Evolutionary conservation across 1,140 invertebrate genomes (phyloP).

Genomic region (Drosophila mayri): DNA sequence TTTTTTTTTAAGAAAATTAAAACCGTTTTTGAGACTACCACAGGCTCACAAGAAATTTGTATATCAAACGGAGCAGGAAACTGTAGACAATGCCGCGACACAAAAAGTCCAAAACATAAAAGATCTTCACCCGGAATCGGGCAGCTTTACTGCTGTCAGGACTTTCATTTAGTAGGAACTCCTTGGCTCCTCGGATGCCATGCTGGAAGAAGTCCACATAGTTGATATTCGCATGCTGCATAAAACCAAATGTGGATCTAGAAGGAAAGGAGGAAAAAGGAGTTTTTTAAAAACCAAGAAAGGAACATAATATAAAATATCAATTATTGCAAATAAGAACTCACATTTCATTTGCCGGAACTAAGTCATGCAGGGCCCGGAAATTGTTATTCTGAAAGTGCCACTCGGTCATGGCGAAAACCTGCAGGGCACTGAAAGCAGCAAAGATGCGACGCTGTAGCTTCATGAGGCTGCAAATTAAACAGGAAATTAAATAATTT

Average conservation of each 20-base stretch:
- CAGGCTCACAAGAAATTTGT: slow-evolving; percentile 30
- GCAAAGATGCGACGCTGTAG: slow-evolving; percentile 92
- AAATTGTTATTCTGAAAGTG: slow-evolving; percentile 92
- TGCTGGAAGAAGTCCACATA: slow-evolving; percentile 86
- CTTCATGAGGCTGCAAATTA: slow-evolving; percentile 87
- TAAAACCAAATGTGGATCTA: slow-evolving; percentile 63
- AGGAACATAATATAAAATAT: neutral
- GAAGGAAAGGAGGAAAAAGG: neutral
- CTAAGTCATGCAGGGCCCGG: slow-evolving; percentile 86
- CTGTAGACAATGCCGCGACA: slow-evolving; percentile 55
- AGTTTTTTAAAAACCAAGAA: neutral
- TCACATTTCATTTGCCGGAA: slow-evolving; percentile 88
- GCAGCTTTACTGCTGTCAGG: slow-evolving; percentile 83
- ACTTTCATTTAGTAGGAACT: slow-evolving; percentile 87
- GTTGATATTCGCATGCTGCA: slow-evolving; percentile 85
- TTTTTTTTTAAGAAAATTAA: neutral
- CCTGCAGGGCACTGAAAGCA: slow-evolving; percentile 90
- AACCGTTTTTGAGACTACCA: slow-evolving; percentile 8
- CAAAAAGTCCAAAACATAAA: slow-evolving; percentile 58
- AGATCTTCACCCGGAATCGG: slow-evolving; percentile 61
- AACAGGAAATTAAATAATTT: neutral
- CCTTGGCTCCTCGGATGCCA: slow-evolving; percentile 86
- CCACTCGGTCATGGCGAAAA: slow-evolving; percentile 94
- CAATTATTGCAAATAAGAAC: neutral
- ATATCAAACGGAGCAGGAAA: slow-evolving; percentile 52